Evolutionary conservation across 1,140 invertebrate genomes (phyloP).

Genomic region (Microplitis mediator): DNA sequence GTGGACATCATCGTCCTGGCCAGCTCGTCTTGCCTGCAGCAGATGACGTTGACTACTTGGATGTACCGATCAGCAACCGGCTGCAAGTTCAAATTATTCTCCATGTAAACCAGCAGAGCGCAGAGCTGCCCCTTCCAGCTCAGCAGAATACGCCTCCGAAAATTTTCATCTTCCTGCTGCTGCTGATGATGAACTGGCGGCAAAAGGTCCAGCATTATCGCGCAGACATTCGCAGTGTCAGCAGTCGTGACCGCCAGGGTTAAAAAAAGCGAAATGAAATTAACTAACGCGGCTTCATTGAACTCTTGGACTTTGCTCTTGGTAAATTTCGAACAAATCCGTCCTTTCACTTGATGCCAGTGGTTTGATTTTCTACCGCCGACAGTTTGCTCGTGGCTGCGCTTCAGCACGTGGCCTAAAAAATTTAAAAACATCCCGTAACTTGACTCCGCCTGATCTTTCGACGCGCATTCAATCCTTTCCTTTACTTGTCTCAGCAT

Average conservation of each 20-base stretch:
- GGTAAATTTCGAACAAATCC: slow-evolving; percentile 61
- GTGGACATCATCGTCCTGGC: slow-evolving; percentile 49
- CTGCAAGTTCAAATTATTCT: slow-evolving; percentile 43
- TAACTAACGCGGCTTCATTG: slow-evolving; percentile 54
- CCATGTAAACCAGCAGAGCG: slow-evolving; percentile 50
- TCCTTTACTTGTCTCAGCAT: slow-evolving; percentile 56
- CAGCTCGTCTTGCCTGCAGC: slow-evolving; percentile 48
- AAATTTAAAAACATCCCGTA: slow-evolving; percentile 59
- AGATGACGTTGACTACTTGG: slow-evolving; percentile 41
- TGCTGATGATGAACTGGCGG: slow-evolving; percentile 41
- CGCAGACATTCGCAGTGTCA: slow-evolving; percentile 54
- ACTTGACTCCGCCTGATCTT: slow-evolving; percentile 52
- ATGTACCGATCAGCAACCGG: slow-evolving; percentile 40
- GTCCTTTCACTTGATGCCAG: slow-evolving; percentile 62
- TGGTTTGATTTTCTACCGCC: slow-evolving; percentile 43
- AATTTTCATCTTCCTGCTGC: slow-evolving; percentile 38
- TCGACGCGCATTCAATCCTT: slow-evolving; percentile 39
- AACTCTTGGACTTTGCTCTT: slow-evolving; percentile 57
- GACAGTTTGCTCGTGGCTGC: slow-evolving; percentile 37
- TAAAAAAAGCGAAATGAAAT: slow-evolving; percentile 60
- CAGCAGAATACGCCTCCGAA: slow-evolving; percentile 39
- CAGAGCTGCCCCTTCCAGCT: slow-evolving; percentile 57
- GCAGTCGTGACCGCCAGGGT: slow-evolving; percentile 55
- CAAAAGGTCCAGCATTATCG: slow-evolving; percentile 51
- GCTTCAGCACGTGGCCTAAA: slow-evolving; percentile 55